Percentiles rank a stretch among this genome's conserved stretches.
Evolutionary conservation across 2,888 invertebrate genomes (phyloP).

Genomic region (Podabrus alpinus): DNA sequence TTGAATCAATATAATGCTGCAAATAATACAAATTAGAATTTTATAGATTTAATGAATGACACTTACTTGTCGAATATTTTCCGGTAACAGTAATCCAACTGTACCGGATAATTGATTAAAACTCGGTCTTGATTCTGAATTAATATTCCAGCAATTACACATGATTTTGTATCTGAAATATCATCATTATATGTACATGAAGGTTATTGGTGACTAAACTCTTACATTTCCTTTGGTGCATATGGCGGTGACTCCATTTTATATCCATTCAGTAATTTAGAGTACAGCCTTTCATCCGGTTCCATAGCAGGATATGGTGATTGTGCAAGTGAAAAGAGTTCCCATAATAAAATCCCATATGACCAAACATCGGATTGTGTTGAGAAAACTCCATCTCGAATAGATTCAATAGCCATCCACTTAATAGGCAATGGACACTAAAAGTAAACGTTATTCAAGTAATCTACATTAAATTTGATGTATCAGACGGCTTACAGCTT

Average conservation of each 20-base stretch:
- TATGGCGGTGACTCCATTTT: neutral
- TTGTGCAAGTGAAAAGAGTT: constrained; percentile 82
- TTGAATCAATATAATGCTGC: neutral
- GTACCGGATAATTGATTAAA: neutral
- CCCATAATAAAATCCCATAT: constrained; percentile 89
- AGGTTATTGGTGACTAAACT: neutral
- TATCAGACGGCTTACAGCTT: constrained; percentile 65
- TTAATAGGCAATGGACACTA: constrained; percentile 86
- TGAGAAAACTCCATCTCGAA: constrained; percentile 88
- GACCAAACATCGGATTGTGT: constrained; percentile 96
- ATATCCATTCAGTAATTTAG: neutral
- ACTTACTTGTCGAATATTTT: neutral
- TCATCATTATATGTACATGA: neutral
- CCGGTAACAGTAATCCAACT: neutral
- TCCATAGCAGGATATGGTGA: constrained; percentile 54
- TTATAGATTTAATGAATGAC: neutral
- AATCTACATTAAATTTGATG: neutral
- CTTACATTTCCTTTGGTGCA: neutral
- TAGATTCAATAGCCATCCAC: constrained; percentile 95
- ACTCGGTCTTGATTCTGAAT: neutral
- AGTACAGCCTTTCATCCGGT: neutral
- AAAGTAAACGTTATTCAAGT: neutral
- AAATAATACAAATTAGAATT: neutral
- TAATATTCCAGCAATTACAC: neutral
- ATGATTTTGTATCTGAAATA: constrained; percentile 54